A percentile compares a stretch with the other conserved stretches of the same genome.
Conservation (phyloP, 2,113 vertebrate species). For the Cavia aperea region DNA sequence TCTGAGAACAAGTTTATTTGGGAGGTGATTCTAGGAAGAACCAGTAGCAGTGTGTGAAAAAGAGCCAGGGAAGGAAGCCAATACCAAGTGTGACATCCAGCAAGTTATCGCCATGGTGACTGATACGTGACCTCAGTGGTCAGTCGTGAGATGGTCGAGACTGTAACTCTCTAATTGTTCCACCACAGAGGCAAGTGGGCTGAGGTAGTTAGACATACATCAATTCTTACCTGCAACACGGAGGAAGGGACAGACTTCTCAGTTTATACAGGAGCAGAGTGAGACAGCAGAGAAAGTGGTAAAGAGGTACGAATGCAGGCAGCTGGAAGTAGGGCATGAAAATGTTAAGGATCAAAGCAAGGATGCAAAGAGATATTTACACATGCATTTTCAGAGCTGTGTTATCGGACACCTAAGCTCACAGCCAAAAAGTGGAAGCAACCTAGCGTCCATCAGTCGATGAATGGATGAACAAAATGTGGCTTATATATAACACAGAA, state of each 20-base stretch:
- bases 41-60: neutral
- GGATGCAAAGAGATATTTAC: neutral
- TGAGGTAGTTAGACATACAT: neutral
- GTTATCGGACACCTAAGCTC: neutral
- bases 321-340: neutral
- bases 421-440: neutral
- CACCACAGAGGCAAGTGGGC: neutral
- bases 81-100: neutral
- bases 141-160: neutral
- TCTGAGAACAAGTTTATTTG: neutral
- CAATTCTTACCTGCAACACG: neutral
- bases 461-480: neutral
- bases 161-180: neutral
- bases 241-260: neutral
- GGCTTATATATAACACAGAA: neutral
- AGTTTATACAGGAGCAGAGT: neutral
- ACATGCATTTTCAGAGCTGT: neutral
- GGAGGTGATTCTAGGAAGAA: neutral
- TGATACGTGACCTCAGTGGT: neutral
- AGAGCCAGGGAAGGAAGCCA: neutral
- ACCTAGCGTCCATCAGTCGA: neutral
- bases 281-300: neutral
- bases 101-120: neutral
- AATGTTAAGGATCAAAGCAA: neutral
- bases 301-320: neutral